Conservation (phyloP, 2,113 vertebrate species). For the Polyodon spathula region DNA sequence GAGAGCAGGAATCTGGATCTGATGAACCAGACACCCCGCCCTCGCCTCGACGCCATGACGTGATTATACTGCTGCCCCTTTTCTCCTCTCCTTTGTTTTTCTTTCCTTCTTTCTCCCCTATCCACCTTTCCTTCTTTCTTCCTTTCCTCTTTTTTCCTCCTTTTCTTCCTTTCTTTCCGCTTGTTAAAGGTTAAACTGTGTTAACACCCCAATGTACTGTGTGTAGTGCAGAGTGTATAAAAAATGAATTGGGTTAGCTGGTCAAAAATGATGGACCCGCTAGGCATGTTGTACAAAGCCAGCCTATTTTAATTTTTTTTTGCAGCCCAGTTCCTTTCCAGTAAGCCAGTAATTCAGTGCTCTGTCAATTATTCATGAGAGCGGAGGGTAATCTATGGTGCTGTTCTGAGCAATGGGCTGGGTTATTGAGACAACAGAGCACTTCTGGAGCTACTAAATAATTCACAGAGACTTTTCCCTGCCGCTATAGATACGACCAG, state of each 20-base stretch:
- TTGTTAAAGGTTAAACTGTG: too few relatives aligned
- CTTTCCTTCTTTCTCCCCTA: neutral
- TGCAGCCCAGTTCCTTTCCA: too few relatives aligned
- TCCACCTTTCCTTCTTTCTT: neutral
- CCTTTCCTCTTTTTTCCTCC: too few relatives aligned
- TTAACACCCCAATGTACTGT: too few relatives aligned
- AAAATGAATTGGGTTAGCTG: too few relatives aligned
- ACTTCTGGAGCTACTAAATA: neutral
- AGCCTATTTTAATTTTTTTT: too few relatives aligned
- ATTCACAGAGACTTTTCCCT: too few relatives aligned
- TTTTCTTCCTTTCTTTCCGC: neutral
- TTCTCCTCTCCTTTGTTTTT: neutral
- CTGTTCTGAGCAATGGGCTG: neutral
- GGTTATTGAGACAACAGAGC: neutral
- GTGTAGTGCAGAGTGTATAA: too few relatives aligned
- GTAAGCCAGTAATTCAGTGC: too few relatives aligned
- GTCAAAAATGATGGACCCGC: too few relatives aligned
- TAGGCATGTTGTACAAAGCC: too few relatives aligned
- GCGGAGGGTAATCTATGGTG: slow-evolving; percentile 33
- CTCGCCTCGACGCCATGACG: neutral
- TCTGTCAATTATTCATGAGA: slow-evolving; percentile 37
- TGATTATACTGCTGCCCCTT: neutral
- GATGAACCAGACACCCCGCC: slow-evolving; percentile 36
- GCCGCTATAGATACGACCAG: neutral
- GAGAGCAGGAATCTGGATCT: neutral